phyloP scores from a whole-genome alignment of 2,888 invertebrate species.

The Callosobruchus maculatus region DNA sequence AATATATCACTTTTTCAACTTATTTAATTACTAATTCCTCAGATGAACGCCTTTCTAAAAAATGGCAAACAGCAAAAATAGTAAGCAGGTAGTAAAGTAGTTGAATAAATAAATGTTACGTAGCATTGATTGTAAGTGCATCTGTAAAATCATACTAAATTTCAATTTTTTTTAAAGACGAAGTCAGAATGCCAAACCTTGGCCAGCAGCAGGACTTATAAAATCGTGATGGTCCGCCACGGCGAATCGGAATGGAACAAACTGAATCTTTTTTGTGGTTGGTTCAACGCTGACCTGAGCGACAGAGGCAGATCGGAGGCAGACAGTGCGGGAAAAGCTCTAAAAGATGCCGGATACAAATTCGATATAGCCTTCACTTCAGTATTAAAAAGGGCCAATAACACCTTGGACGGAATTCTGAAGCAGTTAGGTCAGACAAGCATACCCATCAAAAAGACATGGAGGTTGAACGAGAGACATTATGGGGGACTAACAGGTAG shows the following conservation, averaged over 20 bases:
- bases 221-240: conserved; percentile 54
- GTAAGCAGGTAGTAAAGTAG: no score
- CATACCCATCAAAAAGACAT: conserved; percentile 67
- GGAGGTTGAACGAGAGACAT: conserved; percentile 85
- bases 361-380: conserved; percentile 83
- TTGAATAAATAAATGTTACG: no score
- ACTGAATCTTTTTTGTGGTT: conserved; percentile 59
- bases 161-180: background rate
- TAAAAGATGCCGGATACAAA: conserved; percentile 64
- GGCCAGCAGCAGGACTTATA: conserved; percentile 15
- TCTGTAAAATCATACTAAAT: no score
- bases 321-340: conserved; percentile 65
- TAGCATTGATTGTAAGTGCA: no score
- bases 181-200: background rate
- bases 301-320: conserved; percentile 68
- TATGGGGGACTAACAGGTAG: conserved; percentile 80
- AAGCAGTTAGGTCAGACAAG: conserved; percentile 64
- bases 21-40: no score
- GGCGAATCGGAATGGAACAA: conserved; percentile 63
- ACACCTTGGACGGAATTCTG: conserved; percentile 67
- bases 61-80: no score
- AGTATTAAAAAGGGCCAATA: conserved; percentile 71
- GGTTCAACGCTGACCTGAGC: conserved; percentile 57
- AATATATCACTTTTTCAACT: no score
- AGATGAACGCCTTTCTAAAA: no score